Evolutionary conservation across 2,888 invertebrate species (phyloP), one percentile per base, ranked within the genome.

Genomic region (Andrena dorsata): DNA sequence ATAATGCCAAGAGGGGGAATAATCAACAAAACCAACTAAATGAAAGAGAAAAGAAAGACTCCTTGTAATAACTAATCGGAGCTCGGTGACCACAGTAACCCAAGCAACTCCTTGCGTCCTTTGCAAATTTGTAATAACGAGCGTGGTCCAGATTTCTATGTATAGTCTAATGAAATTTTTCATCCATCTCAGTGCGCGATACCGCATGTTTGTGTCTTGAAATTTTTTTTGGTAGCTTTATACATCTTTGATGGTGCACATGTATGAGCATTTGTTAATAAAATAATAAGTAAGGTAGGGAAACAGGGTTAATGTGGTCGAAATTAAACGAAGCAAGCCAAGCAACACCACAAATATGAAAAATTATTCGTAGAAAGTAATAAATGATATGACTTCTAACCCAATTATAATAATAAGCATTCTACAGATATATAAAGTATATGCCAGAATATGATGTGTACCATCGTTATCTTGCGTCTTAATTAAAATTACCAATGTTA

Each of bases 21-120:
- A 60, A 75, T 77, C 76, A 56, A 78, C 49, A 13, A 51, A 30
- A 35, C 23, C 23, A 81, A 71, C 49, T 71, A 82, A 85, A 73
- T 75, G 74, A 84, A 84, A 75, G 85, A 76, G 41, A 56, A 56
- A 56, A 47, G 60, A 84, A 86, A 79, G 2, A 80, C 82, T 75
- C 76, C 73, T 77, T 73, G 68, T 81, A 82, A 77, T 60, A 90
- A 89, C 91, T 93, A 92, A 92, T 92, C 86, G 89, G 92, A 93
- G 92, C 92, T 92, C 92, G 92, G 91, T 91, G 94, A 94, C 94
- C 94, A 94, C 94, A 94, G 91, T 93, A 94, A 94, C 93, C 88
- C 88, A 87, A 88, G 86, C 87, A 88, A 92, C 90, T 92, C 91
- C 91, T 92, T 91, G 88, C 90, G 89, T 86, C 90, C 89, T 90